Base-by-base conservation (phyloP, 1,140 invertebrate genomes). In the Homalodisca vitripennis region DNA sequence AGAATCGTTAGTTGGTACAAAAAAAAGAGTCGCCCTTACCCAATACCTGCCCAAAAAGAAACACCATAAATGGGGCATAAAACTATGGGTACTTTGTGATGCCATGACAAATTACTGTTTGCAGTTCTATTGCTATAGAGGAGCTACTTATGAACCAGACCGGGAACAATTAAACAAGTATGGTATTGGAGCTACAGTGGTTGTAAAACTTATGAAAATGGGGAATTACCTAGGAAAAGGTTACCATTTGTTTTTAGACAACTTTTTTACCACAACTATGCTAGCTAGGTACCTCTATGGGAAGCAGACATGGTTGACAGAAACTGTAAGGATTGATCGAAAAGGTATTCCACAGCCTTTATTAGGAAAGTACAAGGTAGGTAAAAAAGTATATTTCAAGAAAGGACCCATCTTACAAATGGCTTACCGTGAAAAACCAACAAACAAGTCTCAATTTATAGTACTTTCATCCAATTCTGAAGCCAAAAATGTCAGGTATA, bases 1-100 rank as follows among this genome's bases (percentile, higher is more conserved):
- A 69, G 72, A 76, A 69, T 74, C 70, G 41, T 55, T 74, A 29
- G 70, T 74, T 32, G 74, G 75, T 3, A 60, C 55, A 3, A 60
- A 29, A 27, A 60, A 31, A 14, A 6, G 55, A 31, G 55, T 60
- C 2, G 24, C 68, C 69, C 17, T 27, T 10, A 13, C 12, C 10
- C 24, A 31, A n/a, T 60, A 60, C 26, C 12, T 29, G 12, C 24
- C 55, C 24, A 14, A 27, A 27, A 60, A n/a, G n/a, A n/a, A n/a
- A n/a, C n/a, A n/a, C n/a, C n/a, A n/a, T n/a, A n/a, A n/a, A n/a
- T n/a, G n/a, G n/a, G n/a, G n/a, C n/a, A n/a, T n/a, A n/a, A n/a
- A n/a, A n/a, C n/a, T n/a, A n/a, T n/a, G n/a, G n/a, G n/a, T n/a
- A n/a, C n/a, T n/a, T n/a, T n/a, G n/a, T n/a, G n/a, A n/a, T n/a